Evolutionary conservation across 2,797 vertebrate genomes (phyloP), one percentile per base, ranked within the genome.

Genomic region (Pseudomugil gertrudae): DNA sequence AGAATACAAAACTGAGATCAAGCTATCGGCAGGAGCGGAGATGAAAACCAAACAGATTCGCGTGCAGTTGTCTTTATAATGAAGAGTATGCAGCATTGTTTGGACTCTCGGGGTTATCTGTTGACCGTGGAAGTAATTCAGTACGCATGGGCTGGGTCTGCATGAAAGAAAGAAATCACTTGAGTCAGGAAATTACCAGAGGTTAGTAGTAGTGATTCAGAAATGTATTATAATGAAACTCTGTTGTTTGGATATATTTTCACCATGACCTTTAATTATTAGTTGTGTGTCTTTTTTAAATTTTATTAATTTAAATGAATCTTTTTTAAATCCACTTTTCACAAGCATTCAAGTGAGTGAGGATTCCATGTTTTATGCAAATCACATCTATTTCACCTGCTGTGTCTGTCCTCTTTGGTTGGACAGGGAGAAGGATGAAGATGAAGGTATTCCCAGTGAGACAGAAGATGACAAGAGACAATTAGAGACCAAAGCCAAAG

Each of bases 391-490:
- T 40, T 76, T 50, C 11, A 17, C 17, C 54, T 23, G 14, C 14
- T 54, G 55, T 26, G 27, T 61, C 26, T 43, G 53, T 33, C 21
- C n/a, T 30, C 1, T 15, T 55, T 52, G 50, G 11, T 55, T 45
- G 68, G 7, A 59, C 88, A 99, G 98, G 93, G 95, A 96, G 69
- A 96, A 95, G 79, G 96, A 99, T 63, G 97, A 99, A 72, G 98
- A 99, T 19, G 98, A 99, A 93, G 98, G 97, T 21, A 95, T 99
- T 76, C 98, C 97, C 21, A 99, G 96, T 26, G 98, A 99, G 83
- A 97, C 94, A 0, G 98, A 99, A 73, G 96, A 99, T 78, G 97
- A 99, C 77, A 97, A 95, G 89, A 95, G 94, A 78, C 88, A 96
- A 68, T 76, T 95, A 0, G 97, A 99, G 45, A 94, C 88, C 0